Conservation (phyloP, 1,140 invertebrate genomes). For the Venturia canescens region DNA sequence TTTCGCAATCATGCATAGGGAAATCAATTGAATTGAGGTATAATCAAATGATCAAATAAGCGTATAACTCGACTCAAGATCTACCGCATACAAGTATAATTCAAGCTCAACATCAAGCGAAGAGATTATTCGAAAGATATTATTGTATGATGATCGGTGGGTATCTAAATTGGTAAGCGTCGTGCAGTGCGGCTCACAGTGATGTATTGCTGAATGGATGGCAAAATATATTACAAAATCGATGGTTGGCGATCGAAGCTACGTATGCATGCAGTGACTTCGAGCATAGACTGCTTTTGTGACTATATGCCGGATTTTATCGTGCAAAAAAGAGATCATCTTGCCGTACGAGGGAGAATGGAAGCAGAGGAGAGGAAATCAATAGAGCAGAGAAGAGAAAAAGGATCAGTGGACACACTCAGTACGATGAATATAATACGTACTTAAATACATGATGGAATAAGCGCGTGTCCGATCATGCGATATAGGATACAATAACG, state of each 20-base stretch:
- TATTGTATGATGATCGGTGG: not conserved
- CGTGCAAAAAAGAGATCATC: not conserved
- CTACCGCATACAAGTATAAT: not conserved
- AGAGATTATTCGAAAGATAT: conserved; percentile 1
- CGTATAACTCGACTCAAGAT: not conserved
- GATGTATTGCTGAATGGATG: conserved; percentile 14
- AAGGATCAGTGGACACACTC: not conserved
- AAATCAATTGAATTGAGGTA: not conserved
- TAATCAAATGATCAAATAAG: not conserved
- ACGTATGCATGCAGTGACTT: not conserved
- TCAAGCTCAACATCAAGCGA: not conserved
- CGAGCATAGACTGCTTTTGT: conserved; percentile 12
- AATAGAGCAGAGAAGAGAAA: not conserved
- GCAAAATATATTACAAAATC: conserved; percentile 22
- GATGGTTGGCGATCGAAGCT: not conserved
- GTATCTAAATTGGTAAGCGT: conserved; percentile 6
- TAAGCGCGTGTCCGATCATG: not conserved
- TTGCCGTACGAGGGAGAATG: not conserved
- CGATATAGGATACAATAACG: conserved; percentile 1
- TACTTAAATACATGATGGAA: no score
- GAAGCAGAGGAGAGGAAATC: no score
- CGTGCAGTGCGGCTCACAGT: not conserved
- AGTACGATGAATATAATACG: no score
- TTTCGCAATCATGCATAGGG: not conserved
- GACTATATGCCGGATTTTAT: conserved; percentile 29